These are phyloP conservation scores for Drosophila malerkotliana DNA, from an alignment of 1,140 invertebrate genomes.

Conservation along the genomic window DNA sequence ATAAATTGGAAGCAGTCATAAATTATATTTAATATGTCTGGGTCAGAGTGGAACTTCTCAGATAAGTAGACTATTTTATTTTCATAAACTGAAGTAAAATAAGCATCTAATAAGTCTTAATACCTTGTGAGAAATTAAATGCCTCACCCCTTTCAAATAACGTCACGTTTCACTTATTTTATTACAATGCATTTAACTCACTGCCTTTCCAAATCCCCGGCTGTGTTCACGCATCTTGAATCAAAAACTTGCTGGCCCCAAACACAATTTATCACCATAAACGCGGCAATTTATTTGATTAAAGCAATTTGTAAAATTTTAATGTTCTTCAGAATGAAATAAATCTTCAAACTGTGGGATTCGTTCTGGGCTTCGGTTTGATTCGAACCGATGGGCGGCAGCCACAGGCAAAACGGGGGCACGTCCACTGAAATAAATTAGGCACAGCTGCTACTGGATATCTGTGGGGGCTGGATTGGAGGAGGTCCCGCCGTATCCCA, in stretches of 20 bases:
- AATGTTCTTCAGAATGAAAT: conserved; percentile 77
- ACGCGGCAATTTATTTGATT: conserved; percentile 79
- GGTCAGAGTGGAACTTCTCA: neutral
- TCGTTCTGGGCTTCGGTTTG: conserved; percentile 51
- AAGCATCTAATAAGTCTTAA: neutral
- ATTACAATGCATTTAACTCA: conserved; percentile 24
- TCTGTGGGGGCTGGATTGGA: conserved; percentile 2
- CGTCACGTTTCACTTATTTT: conserved; percentile 4
- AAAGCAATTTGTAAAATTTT: conserved; percentile 80
- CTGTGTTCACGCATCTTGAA: conserved; percentile 49
- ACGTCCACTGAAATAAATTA: conserved; percentile 79
- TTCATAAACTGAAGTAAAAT: neutral
- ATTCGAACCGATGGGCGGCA: conserved; percentile 14
- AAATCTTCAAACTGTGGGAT: conserved; percentile 72
- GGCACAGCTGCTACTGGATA: conserved; percentile 64
- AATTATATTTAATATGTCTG: conserved; percentile 27
- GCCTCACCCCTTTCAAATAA: conserved; percentile 4
- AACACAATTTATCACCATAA: conserved; percentile 76
- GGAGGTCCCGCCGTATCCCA: conserved; percentile 32
- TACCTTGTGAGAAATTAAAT: no score
- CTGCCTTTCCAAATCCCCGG: conserved; percentile 12
- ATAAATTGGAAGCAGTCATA: conserved; percentile 25
- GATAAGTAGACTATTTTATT: neutral
- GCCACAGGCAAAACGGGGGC: conserved; percentile 47
- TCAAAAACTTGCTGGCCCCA: conserved; percentile 62